Conservation (phyloP, 2,113 vertebrate genomes). For the Triplophysa tibetana region DNA sequence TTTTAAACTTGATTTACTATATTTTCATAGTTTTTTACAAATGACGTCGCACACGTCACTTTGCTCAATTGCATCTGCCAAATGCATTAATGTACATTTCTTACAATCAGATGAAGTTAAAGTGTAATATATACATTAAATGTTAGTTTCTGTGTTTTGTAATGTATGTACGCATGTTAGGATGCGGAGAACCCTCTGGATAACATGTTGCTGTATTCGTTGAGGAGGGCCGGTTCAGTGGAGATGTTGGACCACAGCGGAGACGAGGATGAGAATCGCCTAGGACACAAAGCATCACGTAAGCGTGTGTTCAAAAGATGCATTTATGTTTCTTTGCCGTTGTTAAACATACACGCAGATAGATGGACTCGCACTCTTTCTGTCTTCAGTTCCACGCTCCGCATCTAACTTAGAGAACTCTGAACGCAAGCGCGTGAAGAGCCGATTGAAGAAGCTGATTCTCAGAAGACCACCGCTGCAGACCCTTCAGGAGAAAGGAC, state of each 20-base stretch:
- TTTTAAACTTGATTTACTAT: too few relatives aligned
- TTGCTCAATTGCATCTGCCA: too few relatives aligned
- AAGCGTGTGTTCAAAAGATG: constrained; percentile 46
- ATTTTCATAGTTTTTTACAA: too few relatives aligned
- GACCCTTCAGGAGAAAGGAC: constrained; percentile 87
- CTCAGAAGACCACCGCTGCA: constrained; percentile 84
- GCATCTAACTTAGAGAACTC: constrained; percentile 72
- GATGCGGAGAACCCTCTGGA: constrained; percentile 88
- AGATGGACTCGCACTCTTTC: constrained; percentile 30
- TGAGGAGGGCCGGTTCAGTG: constrained; percentile 69
- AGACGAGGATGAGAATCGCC: constrained; percentile 75
- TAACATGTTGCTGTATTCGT: constrained; percentile 76
- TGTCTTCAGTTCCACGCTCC: constrained; percentile 68
- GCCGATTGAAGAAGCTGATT: constrained; percentile 85
- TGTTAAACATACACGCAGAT: neutral
- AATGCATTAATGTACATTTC: too few relatives aligned
- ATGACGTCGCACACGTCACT: too few relatives aligned
- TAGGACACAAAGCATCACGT: constrained; percentile 62
- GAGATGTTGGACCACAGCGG: constrained; percentile 84
- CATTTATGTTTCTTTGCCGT: too few relatives aligned
- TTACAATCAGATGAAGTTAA: neutral
- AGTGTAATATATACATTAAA: neutral
- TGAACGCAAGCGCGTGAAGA: constrained; percentile 83
- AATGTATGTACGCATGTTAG: constrained; percentile 62
- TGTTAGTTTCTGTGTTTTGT: constrained; percentile 8